These are phyloP conservation scores for Microchrysa polita DNA, from an alignment of 2,888 invertebrate genomes.

Conservation along the genomic window DNA sequence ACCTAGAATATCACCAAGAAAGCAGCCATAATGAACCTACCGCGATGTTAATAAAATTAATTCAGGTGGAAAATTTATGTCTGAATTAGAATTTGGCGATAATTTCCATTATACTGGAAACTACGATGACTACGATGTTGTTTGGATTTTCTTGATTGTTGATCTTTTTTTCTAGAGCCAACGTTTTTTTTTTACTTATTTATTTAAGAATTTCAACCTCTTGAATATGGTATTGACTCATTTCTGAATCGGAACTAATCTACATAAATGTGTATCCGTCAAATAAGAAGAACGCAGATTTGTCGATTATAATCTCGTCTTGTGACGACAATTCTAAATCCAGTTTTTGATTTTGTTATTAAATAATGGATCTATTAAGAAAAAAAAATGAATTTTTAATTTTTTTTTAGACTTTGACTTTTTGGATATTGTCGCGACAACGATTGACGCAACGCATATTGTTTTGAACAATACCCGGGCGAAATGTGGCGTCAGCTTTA, in stretches of 20 bases:
- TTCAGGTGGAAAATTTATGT: neutral
- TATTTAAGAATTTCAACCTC: neutral
- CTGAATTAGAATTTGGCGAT: conserved; percentile 13
- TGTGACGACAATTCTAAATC: neutral
- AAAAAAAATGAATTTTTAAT: neutral
- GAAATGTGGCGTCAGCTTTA: no score
- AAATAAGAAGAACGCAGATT: no score
- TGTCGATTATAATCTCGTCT: neutral
- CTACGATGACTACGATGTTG: neutral
- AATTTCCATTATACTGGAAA: conserved; percentile 7
- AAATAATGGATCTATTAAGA: neutral
- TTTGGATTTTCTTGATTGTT: neutral
- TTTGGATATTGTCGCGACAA: no score
- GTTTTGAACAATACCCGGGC: no score
- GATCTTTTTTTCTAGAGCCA: neutral
- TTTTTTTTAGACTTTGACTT: neutral
- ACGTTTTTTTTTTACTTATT: neutral
- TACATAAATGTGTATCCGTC: neutral
- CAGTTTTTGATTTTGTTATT: neutral
- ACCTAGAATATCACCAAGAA: neutral
- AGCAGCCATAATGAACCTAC: neutral
- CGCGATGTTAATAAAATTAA: neutral
- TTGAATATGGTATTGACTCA: neutral
- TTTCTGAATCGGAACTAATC: conserved; percentile 1
- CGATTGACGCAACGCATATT: no score